Base-by-base conservation (phyloP, 2,113 vertebrate genomes). In the Pyrgilauda ruficollis region DNA sequence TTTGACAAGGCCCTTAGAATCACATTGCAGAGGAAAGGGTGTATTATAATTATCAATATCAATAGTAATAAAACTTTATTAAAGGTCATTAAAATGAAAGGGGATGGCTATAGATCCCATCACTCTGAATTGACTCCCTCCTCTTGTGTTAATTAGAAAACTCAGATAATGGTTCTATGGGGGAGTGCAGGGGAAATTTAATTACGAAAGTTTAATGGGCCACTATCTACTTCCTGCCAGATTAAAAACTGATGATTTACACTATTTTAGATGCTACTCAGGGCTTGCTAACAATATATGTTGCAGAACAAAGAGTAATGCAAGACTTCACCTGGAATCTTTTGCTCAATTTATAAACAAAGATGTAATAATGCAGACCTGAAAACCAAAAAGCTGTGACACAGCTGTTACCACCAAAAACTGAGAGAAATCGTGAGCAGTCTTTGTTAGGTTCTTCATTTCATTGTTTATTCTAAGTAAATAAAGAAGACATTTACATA, bases 81-180 rank as follows among this genome's bases (percentile, higher is more conserved):
- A 99, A 99, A 99, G 98, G 99, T 99, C 98, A 99, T 99, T 99
- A 99, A 99, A 99, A 99, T 99, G 98, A 98, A 99, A 99, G 98
- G 99, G 98, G 98, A 98, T 98, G 98, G 98, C 98, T 98, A 98
- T 98, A 98, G 98, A 98, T 98, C 96, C 98, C 98, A 99, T 99
- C 98, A 99, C 98, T 99, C 98, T 98, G 98, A 98, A 98, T 97
- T 98, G 98, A 99, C 99, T 99, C 99, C 99, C 99, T 99, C 99
- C 99, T 98, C 97, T 97, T 98, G 98, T 98, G 98, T 99, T 99
- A 99, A 99, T 99, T 99, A 99, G 98, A 98, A 98, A 98, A 98
- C 98, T 98, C 98, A 98, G 98, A 99, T 99, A 99, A 99, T 99
- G 98, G 98, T 98, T 98, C 98, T 98, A 98, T 97, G 98, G 98